Evolutionary conservation across 1,140 invertebrate species (phyloP), one percentile per base, ranked within the genome.

Genomic region (Drosophila jambulina): DNA sequence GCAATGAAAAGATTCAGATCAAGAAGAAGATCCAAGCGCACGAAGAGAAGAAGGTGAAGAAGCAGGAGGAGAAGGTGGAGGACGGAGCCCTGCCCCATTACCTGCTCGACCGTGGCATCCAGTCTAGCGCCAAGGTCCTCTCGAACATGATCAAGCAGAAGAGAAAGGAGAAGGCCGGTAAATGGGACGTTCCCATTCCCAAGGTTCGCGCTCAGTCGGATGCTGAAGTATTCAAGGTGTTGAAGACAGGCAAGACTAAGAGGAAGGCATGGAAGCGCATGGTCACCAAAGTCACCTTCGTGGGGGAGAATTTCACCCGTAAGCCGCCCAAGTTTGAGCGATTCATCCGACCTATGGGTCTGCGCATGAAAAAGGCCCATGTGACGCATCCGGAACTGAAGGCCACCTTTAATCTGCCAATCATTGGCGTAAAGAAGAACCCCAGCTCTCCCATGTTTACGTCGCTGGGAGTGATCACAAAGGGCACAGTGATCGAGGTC

Each of bases 131-230:
- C 5, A 99, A 99, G 94, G 96, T 99, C 21, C 94, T 99, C 0
- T 99, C 98, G 0, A 99, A 99, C 92, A 99, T 99, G 97, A 99
- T 99, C 64, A 99, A 99, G 94, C 99, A 99, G 93, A 99, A 99
- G 93, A 95, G 99, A 3, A 99, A 99, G 93, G 99, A 99, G 93
- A 99, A 99, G 92, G 98, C 98, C 63, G 99, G 99, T 0, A 99
- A 99, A 95, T 99, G 99, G 98, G 98, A 99, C 91, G 99, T 99
- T 0, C 99, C 99, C 0, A 96, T 99, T 87, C 99, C 99, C 0
- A 99, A 99, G 96, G 99, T 99, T 0, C 95, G 96, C 91, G 98
- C 98, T 2, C 98, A 99, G 81, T 97, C 98, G n/a, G 99, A 99
- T 92, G 96, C 97, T 1, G 99, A 99, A 94, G 98, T 99, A 0